Evolutionary conservation across 2,113 vertebrate genomes (phyloP).

Genomic region (Archocentrus centrarchus): DNA sequence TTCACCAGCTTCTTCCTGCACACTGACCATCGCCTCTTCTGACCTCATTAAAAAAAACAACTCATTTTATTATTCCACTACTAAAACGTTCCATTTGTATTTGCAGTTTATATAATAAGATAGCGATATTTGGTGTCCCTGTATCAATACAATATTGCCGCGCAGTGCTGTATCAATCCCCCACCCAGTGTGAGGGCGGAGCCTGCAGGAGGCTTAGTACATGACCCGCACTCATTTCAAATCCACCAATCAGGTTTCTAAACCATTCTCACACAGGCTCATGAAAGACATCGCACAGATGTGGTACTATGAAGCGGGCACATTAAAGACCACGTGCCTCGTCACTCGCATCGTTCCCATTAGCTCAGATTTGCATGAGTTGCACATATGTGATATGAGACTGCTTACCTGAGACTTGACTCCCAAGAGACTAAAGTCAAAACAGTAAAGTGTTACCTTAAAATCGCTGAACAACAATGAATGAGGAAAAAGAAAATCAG

Average conservation of each 20-base stretch:
- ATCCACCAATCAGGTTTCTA: too few relatives aligned
- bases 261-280: background rate
- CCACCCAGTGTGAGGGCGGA: accelerated
- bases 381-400: background rate
- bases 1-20: too few relatives aligned
- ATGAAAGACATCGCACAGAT: background rate
- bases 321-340: background rate
- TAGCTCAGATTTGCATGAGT: background rate
- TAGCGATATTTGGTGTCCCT: background rate
- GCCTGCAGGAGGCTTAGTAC: background rate
- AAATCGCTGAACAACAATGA: background rate
- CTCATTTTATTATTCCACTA: too few relatives aligned
- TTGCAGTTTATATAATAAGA: too few relatives aligned
- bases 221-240: too few relatives aligned
- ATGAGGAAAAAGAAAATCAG: background rate
- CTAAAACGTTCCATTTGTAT: too few relatives aligned
- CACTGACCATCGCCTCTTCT: too few relatives aligned
- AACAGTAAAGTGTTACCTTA: background rate
- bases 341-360: accelerated
- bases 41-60: too few relatives aligned
- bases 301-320: background rate
- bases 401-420: background rate
- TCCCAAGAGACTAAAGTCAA: background rate
- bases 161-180: background rate
- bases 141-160: background rate